Base-by-base conservation (phyloP, 2,888 invertebrate genomes). In the Orgyia antiqua region DNA sequence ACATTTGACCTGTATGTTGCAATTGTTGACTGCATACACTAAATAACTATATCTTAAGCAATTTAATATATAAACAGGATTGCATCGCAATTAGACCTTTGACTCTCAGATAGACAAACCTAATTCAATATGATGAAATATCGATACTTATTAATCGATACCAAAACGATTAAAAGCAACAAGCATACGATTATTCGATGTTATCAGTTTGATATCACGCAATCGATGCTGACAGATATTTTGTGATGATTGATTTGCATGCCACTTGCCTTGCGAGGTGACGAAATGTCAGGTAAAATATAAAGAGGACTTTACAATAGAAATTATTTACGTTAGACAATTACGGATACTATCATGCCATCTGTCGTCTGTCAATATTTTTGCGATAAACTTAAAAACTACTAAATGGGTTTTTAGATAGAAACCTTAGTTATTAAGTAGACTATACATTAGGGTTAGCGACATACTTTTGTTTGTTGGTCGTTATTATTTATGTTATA, bases 171-270 rank as follows among this genome's bases (percentile, higher is more conserved):
- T 15, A 24, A 19, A 33, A 24, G 13, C 31, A 35, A 25, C 28
- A 13, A 31, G 36, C 18, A 28, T 26, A 19, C 36, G 25, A 28
- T 36, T 31, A 31, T 20, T 17, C 31, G 43, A 39, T 47, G 33
- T 42, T 53, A 51, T 51, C 54, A 15, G 28, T 23, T 26, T 31
- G 25, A 31, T 30, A 42, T 39, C 48, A 27, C 37, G 51, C 46
- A 51, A 54, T 50, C 37, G 29, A 42, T 35, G 41, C 41, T 53
- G 53, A 51, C 51, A 53, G 44, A 18, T 20, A 17, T 21, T 39
- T 32, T n/a, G 17, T 17, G 37, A 36, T 54, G 45, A 54, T 54
- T 39, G 54, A 53, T 52, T 51, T 42, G 20, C 47, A 50, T 54
- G 42, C 42, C 38, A 44, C 34, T 39, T 27, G 42, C 20, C 23